Conservation (phyloP, 2,113 vertebrate genomes). For the Carlito syrichta region DNA sequence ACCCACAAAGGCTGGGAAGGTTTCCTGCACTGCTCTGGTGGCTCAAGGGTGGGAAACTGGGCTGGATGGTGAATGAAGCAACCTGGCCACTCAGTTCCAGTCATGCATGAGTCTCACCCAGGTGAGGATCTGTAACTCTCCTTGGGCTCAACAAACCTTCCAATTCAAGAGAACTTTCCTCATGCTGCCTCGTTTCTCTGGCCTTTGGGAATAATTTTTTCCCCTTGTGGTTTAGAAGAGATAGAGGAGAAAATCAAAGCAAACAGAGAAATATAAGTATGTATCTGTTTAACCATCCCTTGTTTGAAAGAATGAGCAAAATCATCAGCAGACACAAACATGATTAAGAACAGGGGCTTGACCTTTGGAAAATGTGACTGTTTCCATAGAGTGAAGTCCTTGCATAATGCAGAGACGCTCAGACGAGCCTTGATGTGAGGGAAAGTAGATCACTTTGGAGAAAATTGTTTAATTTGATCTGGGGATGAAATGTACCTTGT, state of each 20-base stretch:
- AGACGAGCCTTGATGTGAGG: background rate
- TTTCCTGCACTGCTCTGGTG: background rate
- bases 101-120: background rate
- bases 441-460: slow-evolving; percentile 50
- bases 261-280: slow-evolving; percentile 5
- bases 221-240: background rate
- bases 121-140: background rate
- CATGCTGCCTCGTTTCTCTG: background rate
- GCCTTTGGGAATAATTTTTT: slow-evolving; percentile 2
- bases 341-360: background rate
- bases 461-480: slow-evolving; percentile 71
- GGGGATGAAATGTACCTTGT: slow-evolving; percentile 69
- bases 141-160: background rate
- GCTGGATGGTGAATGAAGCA: background rate
- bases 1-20: background rate
- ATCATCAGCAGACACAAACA: background rate
- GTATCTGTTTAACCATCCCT: background rate
- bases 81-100: background rate
- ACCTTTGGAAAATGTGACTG: slow-evolving; percentile 5
- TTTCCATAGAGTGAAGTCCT: background rate
- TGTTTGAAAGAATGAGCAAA: background rate
- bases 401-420: background rate
- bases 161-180: background rate
- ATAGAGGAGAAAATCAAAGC: background rate
- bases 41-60: background rate